Evolutionary conservation across 2,888 invertebrate genomes (phyloP).

Genomic region (Heteropelma amictum): DNA sequence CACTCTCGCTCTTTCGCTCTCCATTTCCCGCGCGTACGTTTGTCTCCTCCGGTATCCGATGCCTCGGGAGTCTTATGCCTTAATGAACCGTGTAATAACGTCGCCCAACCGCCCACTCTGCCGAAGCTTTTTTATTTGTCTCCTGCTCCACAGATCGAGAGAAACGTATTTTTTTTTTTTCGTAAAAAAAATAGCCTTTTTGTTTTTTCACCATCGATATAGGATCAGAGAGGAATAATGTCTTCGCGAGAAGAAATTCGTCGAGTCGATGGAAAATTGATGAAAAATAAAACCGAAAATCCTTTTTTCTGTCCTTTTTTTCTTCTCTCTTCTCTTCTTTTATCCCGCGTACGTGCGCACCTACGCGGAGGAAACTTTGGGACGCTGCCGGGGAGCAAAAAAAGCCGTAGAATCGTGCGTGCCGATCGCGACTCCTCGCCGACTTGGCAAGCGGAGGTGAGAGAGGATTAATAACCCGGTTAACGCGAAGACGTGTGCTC

Average conservation of each 20-base stretch:
- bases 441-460: conserved; percentile 57
- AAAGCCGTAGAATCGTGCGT: conserved; percentile 38
- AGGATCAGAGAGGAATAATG: too few relatives aligned
- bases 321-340: too few relatives aligned
- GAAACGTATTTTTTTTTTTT: too few relatives aligned
- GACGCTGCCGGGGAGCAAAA: too few relatives aligned
- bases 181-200: too few relatives aligned
- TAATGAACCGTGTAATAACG: conserved; percentile 76
- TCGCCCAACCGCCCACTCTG: conserved; percentile 62
- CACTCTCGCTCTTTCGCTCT: conserved; percentile 16
- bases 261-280: too few relatives aligned
- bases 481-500: conserved; percentile 58
- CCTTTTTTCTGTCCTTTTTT: too few relatives aligned
- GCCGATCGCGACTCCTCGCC: conserved; percentile 45
- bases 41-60: conserved; percentile 42
- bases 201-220: too few relatives aligned
- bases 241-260: too few relatives aligned
- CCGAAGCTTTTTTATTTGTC: conserved; percentile 3
- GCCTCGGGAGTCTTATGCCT: conserved; percentile 59
- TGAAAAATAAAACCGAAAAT: too few relatives aligned
- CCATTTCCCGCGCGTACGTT: conserved; percentile 48
- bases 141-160: background rate
- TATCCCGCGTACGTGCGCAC: too few relatives aligned
- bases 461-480: conserved; percentile 61
- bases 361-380: too few relatives aligned